phyloP scores from a whole-genome alignment of 2,113 vertebrate species.

The Phalacrocorax pelagicus region DNA sequence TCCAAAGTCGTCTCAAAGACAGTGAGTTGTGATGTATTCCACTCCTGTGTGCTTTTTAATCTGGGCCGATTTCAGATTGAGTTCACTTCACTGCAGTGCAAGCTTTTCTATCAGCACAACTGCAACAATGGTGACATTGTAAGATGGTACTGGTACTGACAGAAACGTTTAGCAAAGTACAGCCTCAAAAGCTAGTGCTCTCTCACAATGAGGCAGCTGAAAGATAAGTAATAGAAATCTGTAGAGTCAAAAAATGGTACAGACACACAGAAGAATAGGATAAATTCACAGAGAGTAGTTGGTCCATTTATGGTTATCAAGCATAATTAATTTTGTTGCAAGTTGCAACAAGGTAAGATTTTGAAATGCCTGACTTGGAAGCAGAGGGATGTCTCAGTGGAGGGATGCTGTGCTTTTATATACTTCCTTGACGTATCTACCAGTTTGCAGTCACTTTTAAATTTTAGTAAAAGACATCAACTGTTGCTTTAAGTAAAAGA shows the following conservation, averaged over 20 bases:
- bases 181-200: background rate
- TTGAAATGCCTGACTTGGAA: background rate
- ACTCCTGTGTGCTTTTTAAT: background rate
- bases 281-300: background rate
- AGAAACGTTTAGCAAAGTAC: background rate
- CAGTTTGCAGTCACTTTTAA: background rate
- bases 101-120: background rate
- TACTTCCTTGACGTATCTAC: background rate
- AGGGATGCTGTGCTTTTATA: background rate
- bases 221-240: background rate
- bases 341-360: background rate
- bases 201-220: background rate
- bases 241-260: background rate
- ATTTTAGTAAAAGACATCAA: background rate
- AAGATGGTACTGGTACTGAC: background rate
- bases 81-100: background rate
- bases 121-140: background rate
- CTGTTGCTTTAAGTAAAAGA: background rate
- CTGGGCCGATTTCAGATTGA: background rate
- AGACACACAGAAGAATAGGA: background rate
- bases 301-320: background rate
- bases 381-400: background rate
- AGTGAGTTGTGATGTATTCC: constrained; percentile 77
- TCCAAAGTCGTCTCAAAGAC: constrained; percentile 92
- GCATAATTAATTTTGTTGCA: background rate